A percentile compares a stretch with the other conserved stretches of the same genome.
Conservation (phyloP, 2,797 vertebrate species). For the Clarias platycephalus region DNA sequence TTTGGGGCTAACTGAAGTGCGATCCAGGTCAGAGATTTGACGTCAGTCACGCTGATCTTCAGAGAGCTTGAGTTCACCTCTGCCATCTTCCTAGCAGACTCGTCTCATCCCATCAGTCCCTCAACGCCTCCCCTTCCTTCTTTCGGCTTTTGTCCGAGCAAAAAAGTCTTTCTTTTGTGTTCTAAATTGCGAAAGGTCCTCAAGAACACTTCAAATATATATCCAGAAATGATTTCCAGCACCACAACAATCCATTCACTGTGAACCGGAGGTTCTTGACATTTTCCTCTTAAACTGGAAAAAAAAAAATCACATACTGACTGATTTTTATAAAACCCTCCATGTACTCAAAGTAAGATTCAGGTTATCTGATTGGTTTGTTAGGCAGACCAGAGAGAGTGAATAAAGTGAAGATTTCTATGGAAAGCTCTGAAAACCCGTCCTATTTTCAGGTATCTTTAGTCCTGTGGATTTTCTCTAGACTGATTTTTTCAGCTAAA, state of each 20-base stretch:
- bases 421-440: background rate
- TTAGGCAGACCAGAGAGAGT: background rate
- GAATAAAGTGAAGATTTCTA: background rate
- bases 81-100: background rate
- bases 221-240: slow-evolving; percentile 42
- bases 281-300: background rate
- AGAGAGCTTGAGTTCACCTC: slow-evolving; percentile 10
- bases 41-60: slow-evolving; percentile 8
- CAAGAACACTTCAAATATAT: slow-evolving; percentile 61
- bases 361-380: background rate
- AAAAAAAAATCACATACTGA: background rate
- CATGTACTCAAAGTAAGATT: background rate
- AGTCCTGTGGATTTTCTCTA: background rate
- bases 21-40: slow-evolving; percentile 30
- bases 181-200: slow-evolving; percentile 60
- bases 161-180: slow-evolving; percentile 64
- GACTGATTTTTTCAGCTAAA: background rate
- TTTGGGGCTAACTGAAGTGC: slow-evolving; percentile 13
- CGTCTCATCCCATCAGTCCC: slow-evolving; percentile 5
- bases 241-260: background rate
- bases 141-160: slow-evolving; percentile 51
- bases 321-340: background rate
- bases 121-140: background rate
- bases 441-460: background rate
- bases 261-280: background rate